Conservation (phyloP, 2,113 vertebrate species). For the Larimichthys crocea region DNA sequence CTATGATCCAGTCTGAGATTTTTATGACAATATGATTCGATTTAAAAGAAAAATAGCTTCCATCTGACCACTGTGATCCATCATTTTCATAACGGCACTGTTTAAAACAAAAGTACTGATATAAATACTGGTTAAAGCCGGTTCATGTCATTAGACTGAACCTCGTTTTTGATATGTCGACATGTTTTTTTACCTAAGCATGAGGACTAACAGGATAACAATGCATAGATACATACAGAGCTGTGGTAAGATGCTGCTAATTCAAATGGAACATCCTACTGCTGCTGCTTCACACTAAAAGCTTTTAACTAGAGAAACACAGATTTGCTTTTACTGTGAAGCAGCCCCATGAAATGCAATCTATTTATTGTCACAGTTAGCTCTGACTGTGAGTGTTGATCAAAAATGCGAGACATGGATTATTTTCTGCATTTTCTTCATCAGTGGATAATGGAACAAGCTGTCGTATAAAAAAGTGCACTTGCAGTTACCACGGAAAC, state of each 20-base stretch:
- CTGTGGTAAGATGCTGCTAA: no score
- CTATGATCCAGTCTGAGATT: not conserved
- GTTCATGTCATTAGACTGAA: not conserved
- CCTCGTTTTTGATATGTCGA: not conserved
- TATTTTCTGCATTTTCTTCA: not conserved
- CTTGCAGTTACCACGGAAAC: not conserved
- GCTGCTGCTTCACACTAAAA: not conserved
- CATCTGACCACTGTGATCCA: not conserved
- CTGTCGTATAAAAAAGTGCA: not conserved
- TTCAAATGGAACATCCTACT: no score
- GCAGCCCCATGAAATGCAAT: not conserved
- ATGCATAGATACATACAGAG: not conserved
- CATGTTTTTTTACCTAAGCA: not conserved
- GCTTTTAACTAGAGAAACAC: not conserved
- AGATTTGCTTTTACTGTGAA: not conserved
- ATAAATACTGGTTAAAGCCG: not conserved
- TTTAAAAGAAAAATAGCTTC: not conserved
- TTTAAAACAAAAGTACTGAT: not conserved
- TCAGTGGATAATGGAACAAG: not conserved
- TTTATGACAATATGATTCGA: not conserved
- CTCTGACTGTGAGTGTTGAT: no score
- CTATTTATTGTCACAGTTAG: not conserved
- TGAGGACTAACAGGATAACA: not conserved
- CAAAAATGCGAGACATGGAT: not conserved
- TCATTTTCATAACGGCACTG: not conserved